Percentiles rank a stretch among this genome's conserved stretches.
These are phyloP conservation scores for Spea multiplicata DNA, from an alignment of 2,113 vertebrate genomes.

Conservation along the genomic window DNA sequence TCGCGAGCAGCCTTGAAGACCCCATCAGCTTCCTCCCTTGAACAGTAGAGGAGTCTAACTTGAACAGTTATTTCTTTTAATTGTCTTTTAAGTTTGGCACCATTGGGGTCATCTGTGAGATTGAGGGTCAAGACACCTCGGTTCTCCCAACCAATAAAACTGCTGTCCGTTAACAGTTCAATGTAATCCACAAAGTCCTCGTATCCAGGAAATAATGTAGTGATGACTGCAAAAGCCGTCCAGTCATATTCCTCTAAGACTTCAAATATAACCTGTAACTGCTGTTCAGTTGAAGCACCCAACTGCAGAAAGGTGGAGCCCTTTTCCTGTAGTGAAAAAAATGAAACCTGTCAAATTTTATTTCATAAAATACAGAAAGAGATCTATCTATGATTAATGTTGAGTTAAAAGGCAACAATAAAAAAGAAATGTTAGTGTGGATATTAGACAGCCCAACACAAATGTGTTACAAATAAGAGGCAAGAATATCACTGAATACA, in stretches of 20 bases:
- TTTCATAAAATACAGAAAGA: constrained; percentile 43
- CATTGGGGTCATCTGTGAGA: constrained; percentile 80
- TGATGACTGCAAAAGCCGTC: constrained; percentile 89
- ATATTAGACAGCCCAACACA: too few relatives aligned
- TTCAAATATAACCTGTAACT: constrained; percentile 91
- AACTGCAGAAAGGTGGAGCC: constrained; percentile 92
- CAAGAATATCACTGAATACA: too few relatives aligned
- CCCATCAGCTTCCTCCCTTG: constrained; percentile 84
- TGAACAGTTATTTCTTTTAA: constrained; percentile 87
- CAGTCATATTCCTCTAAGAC: constrained; percentile 95
- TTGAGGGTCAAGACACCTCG: constrained; percentile 88
- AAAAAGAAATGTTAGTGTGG: too few relatives aligned
- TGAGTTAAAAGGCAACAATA: neutral
- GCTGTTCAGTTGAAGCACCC: constrained; percentile 88
- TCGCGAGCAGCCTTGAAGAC: constrained; percentile 83
- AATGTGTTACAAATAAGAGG: too few relatives aligned
- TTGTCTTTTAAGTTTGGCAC: constrained; percentile 75
- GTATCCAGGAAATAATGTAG: constrained; percentile 86
- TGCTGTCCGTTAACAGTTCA: constrained; percentile 88
- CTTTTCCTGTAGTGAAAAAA: constrained; percentile 70
- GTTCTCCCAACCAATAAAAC: constrained; percentile 93
- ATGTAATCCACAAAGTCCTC: constrained; percentile 87
- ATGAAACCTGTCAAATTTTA: neutral
- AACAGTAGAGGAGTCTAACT: constrained; percentile 91
- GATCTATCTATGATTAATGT: neutral